Evolutionary conservation across 92 coral and sea anemone species (phyloP), one percentile per base, ranked within the genome.

Genomic region (Blastomussa wellsi): DNA sequence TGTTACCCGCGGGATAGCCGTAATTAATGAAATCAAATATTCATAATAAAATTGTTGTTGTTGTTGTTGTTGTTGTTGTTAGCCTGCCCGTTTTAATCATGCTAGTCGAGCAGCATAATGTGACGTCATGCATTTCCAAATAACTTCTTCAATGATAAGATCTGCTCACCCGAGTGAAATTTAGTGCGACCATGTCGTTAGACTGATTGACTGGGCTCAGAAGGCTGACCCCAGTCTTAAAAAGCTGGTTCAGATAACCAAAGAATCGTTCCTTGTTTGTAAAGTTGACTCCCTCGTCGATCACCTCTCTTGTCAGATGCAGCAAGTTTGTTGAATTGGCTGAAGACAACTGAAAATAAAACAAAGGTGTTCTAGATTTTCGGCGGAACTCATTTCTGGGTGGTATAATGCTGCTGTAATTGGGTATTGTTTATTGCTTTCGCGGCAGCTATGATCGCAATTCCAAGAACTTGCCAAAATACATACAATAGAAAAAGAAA

Each of bases 141-240:
- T 22, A 57, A 57, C n/a, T n/a, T n/a, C n/a, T 51, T 24, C 0
- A 57, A 57, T 51, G 3, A 57, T 62, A 26, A 10, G 0, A 19
- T 35, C 11, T 70, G 5, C 81, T 59, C 35, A 83, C 87, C 80
- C 19, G 42, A 4, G 62, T 41, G 64, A 83, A 83, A 42, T 83
- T 42, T 1, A 53, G 26, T 8, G 74, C 51, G 14, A 24, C 37
- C 71, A 53, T 19, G 28, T 83, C 87, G 33, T 83, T 83, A 5
- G 37, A 52, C 33, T 7, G 72, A 62, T 4, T 59, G 73, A 83
- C 33, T 39, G 87, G 87, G 16, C 39, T 74, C 0, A 83, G 42
- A 0, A 74, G 31, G 7, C 24, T 62, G 44, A 9, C 26, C 20
- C 87, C 87, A 31, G 42, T 41, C 41, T 64, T 0, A 42, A 74